phyloP scores from a whole-genome alignment of 2,113 vertebrate genomes.

The Leptobrachium ailaonicum region DNA sequence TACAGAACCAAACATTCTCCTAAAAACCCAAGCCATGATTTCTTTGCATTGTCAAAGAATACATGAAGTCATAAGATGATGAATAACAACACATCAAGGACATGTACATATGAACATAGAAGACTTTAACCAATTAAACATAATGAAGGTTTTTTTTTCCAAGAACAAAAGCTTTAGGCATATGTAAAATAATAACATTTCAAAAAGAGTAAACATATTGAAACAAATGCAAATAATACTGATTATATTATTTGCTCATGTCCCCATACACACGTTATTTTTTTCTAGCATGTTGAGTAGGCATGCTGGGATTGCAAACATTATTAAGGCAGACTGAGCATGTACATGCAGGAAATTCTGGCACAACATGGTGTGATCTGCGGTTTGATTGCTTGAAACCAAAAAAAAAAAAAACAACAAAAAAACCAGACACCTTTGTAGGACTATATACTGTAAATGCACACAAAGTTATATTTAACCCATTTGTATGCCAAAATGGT shows the following conservation, averaged over 20 bases:
- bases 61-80: slow-evolving; percentile 38
- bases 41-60: slow-evolving; percentile 44
- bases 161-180: slow-evolving; percentile 59
- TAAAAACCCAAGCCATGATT: slow-evolving; percentile 55
- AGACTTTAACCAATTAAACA: slow-evolving; percentile 72
- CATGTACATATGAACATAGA: slow-evolving; percentile 75
- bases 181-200: slow-evolving; percentile 31
- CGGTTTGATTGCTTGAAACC: slow-evolving; percentile 69
- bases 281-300: slow-evolving; percentile 74
- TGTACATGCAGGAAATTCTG: slow-evolving; percentile 66
- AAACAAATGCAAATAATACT: slow-evolving; percentile 3
- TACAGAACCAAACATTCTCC: slow-evolving; percentile 54
- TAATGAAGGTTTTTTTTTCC: slow-evolving; percentile 62
- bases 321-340: slow-evolving; percentile 59
- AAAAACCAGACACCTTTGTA: slow-evolving; percentile 51
- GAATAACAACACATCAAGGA: slow-evolving; percentile 48
- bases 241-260: slow-evolving; percentile 44
- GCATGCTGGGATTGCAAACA: slow-evolving; percentile 67
- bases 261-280: slow-evolving; percentile 58
- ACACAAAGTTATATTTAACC: slow-evolving; percentile 55
- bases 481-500: background rate
- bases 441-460: slow-evolving; percentile 66
- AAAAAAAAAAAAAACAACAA: slow-evolving; percentile 56
- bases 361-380: slow-evolving; percentile 60
- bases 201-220: slow-evolving; percentile 13